phyloP scores from a whole-genome alignment of 2,888 invertebrate genomes.

The Amphimallon solstitiale region DNA sequence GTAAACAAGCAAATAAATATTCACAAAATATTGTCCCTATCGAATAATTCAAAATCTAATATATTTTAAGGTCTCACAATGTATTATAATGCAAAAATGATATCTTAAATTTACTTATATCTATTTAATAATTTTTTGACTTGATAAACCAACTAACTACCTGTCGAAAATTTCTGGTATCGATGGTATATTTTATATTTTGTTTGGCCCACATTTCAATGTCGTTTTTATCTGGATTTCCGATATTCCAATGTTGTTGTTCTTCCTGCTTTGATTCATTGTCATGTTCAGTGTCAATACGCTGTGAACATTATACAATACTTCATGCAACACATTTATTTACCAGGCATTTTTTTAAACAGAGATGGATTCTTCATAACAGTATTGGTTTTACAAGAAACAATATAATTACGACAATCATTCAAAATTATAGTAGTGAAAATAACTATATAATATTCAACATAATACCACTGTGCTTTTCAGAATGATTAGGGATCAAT shows the following conservation, averaged over 20 bases:
- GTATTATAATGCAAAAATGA: too few species aligned
- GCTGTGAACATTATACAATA: constrained; percentile 50
- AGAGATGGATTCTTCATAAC: constrained; percentile 5
- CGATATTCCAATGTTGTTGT: constrained; percentile 47
- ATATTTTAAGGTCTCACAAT: too few species aligned
- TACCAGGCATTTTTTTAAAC: neutral
- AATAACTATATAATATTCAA: too few species aligned
- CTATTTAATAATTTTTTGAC: neutral
- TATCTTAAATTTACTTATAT: too few species aligned
- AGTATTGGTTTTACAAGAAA: too few species aligned
- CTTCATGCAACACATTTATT: constrained; percentile 42
- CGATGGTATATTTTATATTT: constrained; percentile 62
- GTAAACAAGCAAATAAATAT: too few species aligned
- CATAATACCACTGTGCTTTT: too few species aligned
- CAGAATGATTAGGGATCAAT: too few species aligned
- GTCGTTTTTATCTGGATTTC: constrained; percentile 50
- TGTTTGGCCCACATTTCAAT: constrained; percentile 60
- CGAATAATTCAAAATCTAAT: too few species aligned
- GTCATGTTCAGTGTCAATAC: constrained; percentile 50
- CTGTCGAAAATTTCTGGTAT: constrained; percentile 63
- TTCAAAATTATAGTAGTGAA: too few species aligned
- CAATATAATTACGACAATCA: too few species aligned
- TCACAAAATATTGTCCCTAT: too few species aligned
- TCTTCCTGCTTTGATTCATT: constrained; percentile 47
- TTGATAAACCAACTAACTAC: constrained; percentile 50